These are phyloP conservation scores for Hemicordylus capensis DNA, from an alignment of 2,113 vertebrate species.

Conservation along the genomic window DNA sequence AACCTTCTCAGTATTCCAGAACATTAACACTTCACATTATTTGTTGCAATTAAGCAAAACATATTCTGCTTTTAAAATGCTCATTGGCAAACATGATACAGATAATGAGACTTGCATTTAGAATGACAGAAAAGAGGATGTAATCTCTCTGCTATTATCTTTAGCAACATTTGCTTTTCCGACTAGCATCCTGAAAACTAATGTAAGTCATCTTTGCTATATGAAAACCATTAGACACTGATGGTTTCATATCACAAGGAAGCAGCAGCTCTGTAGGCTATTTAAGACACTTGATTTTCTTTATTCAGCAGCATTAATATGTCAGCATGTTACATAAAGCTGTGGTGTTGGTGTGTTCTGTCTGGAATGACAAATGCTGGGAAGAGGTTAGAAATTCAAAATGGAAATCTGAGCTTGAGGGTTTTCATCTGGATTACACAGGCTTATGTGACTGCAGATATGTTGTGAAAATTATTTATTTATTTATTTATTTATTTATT, in stretches of 20 bases:
- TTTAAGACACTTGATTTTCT: conserved; percentile 77
- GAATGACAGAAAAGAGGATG: conserved; percentile 77
- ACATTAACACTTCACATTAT: conserved; percentile 57
- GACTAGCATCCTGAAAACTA: conserved; percentile 80
- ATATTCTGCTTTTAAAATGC: conserved; percentile 72
- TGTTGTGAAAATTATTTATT: conserved; percentile 36
- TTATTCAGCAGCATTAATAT: conserved; percentile 75
- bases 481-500: no score
- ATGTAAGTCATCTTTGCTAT: conserved; percentile 78
- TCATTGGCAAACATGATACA: conserved; percentile 74
- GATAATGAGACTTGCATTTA: conserved; percentile 77
- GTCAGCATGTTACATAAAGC: conserved; percentile 75
- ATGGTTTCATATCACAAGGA: conserved; percentile 78
- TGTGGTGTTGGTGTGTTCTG: conserved; percentile 60
- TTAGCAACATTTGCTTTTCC: conserved; percentile 78
- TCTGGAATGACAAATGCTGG: conserved; percentile 68
- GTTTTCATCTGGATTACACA: conserved; percentile 59
- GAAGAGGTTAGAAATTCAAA: conserved; percentile 60
- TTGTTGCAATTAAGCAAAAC: conserved; percentile 77
- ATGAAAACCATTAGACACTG: conserved; percentile 76
- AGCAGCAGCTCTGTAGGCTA: conserved; percentile 72
- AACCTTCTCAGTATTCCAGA: conserved; percentile 57
- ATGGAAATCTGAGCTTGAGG: conserved; percentile 49
- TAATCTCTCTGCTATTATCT: conserved; percentile 77
- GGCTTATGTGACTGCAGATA: conserved; percentile 46